Conservation (phyloP, 2,888 invertebrate genomes). For the Cosmopolites sordidus region DNA sequence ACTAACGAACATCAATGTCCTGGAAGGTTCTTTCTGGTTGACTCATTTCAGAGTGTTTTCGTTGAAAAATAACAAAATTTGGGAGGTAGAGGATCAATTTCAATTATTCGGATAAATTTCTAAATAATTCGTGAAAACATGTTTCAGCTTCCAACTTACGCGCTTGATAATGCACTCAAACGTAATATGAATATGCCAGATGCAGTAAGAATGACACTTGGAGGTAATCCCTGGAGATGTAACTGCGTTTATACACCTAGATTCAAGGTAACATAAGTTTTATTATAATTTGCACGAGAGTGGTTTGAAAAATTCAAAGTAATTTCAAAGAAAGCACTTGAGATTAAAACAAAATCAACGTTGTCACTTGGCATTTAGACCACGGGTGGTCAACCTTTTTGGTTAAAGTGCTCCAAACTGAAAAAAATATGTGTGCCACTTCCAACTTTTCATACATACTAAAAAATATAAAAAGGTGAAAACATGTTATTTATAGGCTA, state of each 20-base stretch:
- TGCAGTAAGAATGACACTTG: constrained; percentile 65
- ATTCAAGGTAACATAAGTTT: constrained; percentile 56
- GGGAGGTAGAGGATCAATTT: constrained; percentile 54
- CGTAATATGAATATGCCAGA: constrained; percentile 70
- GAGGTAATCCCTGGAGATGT: constrained; percentile 78
- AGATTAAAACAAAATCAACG: too few relatives aligned
- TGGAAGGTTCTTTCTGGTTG: constrained; percentile 78
- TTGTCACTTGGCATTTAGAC: too few relatives aligned
- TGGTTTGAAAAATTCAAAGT: too few relatives aligned
- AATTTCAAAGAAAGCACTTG: too few relatives aligned
- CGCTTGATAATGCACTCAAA: constrained; percentile 72
- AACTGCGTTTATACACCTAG: constrained; percentile 76
- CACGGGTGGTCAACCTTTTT: too few relatives aligned
- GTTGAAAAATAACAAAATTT: constrained; percentile 66
- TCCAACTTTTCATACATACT: too few relatives aligned
- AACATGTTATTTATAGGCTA: too few relatives aligned
- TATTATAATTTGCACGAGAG: too few relatives aligned
- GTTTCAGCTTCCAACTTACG: constrained; percentile 72
- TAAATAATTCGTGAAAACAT: neutral
- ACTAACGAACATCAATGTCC: constrained; percentile 60
- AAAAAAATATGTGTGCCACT: too few relatives aligned
- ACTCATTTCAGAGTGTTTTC: constrained; percentile 73
- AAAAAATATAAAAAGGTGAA: too few relatives aligned
- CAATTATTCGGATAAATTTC: neutral
- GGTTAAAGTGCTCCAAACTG: too few relatives aligned